These are phyloP conservation scores for Dendrocopos noguchii DNA, from an alignment of 2,113 vertebrate species.

Conservation along the genomic window DNA sequence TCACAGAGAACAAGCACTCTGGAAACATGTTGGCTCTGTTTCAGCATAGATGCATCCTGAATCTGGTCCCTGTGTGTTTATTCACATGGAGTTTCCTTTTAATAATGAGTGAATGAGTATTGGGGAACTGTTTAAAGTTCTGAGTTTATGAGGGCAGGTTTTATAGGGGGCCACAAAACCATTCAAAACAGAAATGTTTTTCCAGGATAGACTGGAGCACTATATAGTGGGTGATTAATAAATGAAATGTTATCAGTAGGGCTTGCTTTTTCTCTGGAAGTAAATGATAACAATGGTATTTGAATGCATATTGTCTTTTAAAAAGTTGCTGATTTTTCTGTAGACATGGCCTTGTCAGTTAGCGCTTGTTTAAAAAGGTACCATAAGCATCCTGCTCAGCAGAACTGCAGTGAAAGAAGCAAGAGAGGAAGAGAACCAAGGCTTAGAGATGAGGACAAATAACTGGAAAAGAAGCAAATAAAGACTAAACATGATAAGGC, in stretches of 20 bases:
- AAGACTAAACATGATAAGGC: background rate
- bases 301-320: background rate
- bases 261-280: background rate
- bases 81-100: background rate
- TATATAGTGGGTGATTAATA: background rate
- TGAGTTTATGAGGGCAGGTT: background rate
- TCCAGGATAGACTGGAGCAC: background rate
- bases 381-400: accelerated
- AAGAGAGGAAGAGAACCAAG: background rate
- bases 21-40: background rate
- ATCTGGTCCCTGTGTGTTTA: background rate
- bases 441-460: background rate
- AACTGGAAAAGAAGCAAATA: background rate
- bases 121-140: background rate
- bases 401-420: background rate
- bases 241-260: background rate
- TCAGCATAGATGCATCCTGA: background rate
- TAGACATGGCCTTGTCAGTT: background rate
- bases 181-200: background rate
- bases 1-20: background rate
- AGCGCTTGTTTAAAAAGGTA: background rate
- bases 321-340: background rate
- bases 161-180: background rate
- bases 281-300: background rate
- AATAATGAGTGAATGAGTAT: background rate